A percentile compares a stretch with the other conserved stretches of the same genome.
These are phyloP conservation scores for Trichomalopsis sarcophagae DNA, from an alignment of 1,140 invertebrate species.

Conservation along the genomic window DNA sequence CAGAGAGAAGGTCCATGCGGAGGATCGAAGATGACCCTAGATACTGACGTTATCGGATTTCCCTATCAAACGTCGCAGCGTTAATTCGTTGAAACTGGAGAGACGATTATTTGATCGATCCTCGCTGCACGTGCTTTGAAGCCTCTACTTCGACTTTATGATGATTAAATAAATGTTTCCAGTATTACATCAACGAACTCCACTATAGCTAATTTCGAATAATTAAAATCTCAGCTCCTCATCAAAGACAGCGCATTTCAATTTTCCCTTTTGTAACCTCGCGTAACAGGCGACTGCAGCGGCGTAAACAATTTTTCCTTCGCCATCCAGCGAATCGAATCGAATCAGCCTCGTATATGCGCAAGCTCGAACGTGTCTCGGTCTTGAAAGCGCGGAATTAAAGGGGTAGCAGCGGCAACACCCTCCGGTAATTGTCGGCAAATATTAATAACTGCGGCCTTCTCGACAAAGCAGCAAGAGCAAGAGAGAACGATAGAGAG, in stretches of 20 bases:
- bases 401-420: constrained; percentile 64
- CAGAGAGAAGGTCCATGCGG: not conserved
- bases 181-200: not conserved
- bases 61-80: constrained; percentile 46
- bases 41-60: constrained; percentile 47
- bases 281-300: not conserved
- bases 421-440: constrained; percentile 73
- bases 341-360: constrained; percentile 9
- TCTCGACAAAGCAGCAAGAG: not conserved
- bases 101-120: constrained; percentile 52
- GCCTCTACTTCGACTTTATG: not conserved
- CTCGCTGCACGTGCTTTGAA: not conserved
- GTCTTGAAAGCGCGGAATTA: constrained; percentile 65
- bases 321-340: constrained; percentile 22
- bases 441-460: constrained; percentile 74
- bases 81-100: constrained; percentile 53
- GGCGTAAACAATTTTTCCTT: constrained; percentile 27
- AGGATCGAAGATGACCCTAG: constrained; percentile 5
- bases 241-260: not conserved
- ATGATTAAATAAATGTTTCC: not conserved
- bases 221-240: not conserved
- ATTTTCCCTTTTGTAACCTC: not conserved
- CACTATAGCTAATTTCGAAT: not conserved
- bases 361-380: constrained; percentile 65
- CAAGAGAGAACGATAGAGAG: constrained; percentile 39